Evolutionary conservation across 2,797 vertebrate genomes (phyloP), one percentile per base, ranked within the genome.

Genomic region (Cottoperca gobio): DNA sequence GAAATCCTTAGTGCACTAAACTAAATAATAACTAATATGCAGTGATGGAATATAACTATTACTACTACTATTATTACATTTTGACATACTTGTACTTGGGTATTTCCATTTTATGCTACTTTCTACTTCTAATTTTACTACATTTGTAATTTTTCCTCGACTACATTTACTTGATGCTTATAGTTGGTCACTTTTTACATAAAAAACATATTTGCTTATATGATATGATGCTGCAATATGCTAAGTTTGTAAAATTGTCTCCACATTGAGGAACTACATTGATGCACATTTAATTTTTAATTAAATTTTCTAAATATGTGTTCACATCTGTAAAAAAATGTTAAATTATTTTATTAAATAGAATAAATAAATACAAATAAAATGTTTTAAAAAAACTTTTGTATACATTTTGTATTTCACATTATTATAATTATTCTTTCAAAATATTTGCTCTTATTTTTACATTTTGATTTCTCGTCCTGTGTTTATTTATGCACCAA

Each of bases 271-370:
- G 26, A 24, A 26, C 23, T 8, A 16, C n/a, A n/a, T n/a, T n/a
- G n/a, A n/a, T n/a, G n/a, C n/a, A n/a, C n/a, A n/a, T n/a, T n/a
- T n/a, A n/a, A n/a, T n/a, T n/a, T n/a, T n/a, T n/a, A n/a, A n/a
- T n/a, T n/a, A n/a, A n/a, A n/a, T n/a, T n/a, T n/a, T n/a, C n/a
- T n/a, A n/a, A n/a, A n/a, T n/a, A n/a, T n/a, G 26, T 77, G n/a
- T 68, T 53, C 71, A 39, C 62, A 17, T 23, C 3, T 70, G 43
- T 21, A 24, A 40, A 50, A 33, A 26, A 68, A 53, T n/a, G n/a
- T n/a, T n/a, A n/a, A n/a, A n/a, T n/a, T n/a, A n/a, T n/a, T n/a
- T n/a, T n/a, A n/a, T n/a, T n/a, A n/a, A n/a, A n/a, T n/a, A n/a
- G n/a, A n/a, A n/a, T n/a, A n/a, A n/a, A n/a, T n/a, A n/a, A n/a